Conservation (phyloP, 2,113 vertebrate genomes). For the Himantopus leucocephalus region DNA sequence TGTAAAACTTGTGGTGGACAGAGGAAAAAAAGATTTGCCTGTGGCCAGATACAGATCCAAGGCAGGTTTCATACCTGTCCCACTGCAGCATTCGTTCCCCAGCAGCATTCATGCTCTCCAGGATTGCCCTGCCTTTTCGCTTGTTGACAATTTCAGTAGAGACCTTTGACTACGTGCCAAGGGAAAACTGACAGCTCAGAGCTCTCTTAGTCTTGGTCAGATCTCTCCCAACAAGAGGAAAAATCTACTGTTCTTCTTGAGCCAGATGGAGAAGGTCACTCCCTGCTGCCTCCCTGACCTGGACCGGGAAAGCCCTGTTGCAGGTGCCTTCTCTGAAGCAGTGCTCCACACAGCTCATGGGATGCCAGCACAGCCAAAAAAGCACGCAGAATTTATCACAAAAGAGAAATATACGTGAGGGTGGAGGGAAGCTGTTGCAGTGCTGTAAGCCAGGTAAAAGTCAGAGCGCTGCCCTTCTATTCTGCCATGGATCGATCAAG, state of each 20-base stretch:
- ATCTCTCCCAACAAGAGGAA: neutral
- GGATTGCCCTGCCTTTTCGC: neutral
- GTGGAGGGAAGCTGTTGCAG: neutral
- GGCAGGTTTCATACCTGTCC: neutral
- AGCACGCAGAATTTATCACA: neutral
- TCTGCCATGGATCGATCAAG: accelerated
- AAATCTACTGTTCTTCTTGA: neutral
- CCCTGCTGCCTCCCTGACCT: neutral
- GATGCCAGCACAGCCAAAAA: neutral
- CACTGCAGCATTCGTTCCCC: neutral
- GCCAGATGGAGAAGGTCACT: neutral
- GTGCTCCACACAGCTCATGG: accelerated
- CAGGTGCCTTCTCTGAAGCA: neutral
- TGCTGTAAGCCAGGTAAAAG: neutral
- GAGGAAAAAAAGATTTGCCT: neutral
- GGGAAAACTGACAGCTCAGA: neutral
- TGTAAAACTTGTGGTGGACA: neutral
- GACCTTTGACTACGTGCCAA: neutral
- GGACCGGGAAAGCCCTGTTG: neutral
- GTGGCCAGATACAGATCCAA: neutral
- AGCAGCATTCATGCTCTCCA: neutral
- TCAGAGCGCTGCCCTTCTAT: neutral
- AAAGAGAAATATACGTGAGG: neutral
- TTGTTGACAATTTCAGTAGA: neutral
- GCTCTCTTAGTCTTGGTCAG: neutral